Base-by-base conservation (phyloP, 2,113 vertebrate genomes). In the Prinia subflava region DNA sequence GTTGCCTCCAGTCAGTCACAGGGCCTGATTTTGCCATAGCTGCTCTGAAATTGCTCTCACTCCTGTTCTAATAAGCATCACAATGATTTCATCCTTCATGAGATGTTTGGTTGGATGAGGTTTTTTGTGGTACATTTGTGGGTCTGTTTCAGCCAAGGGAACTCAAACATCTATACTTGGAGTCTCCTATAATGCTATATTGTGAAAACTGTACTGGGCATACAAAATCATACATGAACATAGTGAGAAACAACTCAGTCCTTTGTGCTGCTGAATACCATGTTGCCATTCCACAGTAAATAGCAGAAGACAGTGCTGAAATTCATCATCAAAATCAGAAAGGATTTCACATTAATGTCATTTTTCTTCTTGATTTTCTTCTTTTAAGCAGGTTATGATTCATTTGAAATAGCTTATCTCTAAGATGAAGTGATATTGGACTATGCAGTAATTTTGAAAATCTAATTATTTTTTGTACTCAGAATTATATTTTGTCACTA, bases 121-220 rank as follows among this genome's bases (percentile, higher is more conserved):
- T 0, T 0, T 42, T 78, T 35, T 47, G 30, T 57, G 15, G 8
- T 15, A 28, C 5, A 11, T 56, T 33, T 78, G 3, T 1, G 0
- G 70, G 12, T 39, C 11, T 33, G 24, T 44, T 77, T 70, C 55
- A 92, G 17, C 15, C 10, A 75, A 79, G 39, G 6, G 10, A 7
- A 53, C 10, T 78, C 42, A 53, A 56, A 80, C 3, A 37, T 20
- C 25, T 42, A 3, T 81, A 37, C 10, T 21, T 88, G 52, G 8
- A 46, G 19, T 42, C 8, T 63, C 89, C 47, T 39, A 2, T 39
- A 90, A 62, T 62, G 10, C 3, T 19, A 5, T 44, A 21, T 25
- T 56, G 23, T 84, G 21, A 74, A 78, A 92, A 84, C 15, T 55
- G 28, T 55, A 9, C n/a, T 83, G 28, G 15, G 15, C 27, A 67